Base-by-base conservation (phyloP, 2,888 invertebrate genomes). In the Tuta absoluta region DNA sequence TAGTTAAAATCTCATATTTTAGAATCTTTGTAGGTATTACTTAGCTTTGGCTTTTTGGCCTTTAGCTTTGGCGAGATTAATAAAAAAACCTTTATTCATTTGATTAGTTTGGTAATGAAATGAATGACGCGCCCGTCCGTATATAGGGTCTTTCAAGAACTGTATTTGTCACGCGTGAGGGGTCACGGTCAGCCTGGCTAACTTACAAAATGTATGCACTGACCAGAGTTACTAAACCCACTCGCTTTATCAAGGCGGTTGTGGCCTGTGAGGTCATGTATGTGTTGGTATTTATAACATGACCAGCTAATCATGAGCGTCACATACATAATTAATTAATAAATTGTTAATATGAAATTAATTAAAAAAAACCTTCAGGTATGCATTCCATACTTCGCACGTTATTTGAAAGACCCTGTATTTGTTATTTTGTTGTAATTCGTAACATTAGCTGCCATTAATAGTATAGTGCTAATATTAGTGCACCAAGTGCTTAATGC, bases 121-220 rank as follows among this genome's bases (percentile, higher is more conserved):
- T 33, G 33, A 33, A 68, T 64, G 71, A 72, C 69, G 75, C 72
- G 76, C 78, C 80, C 78, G 81, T 80, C 80, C 81, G 75, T 71
- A 59, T 63, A 65, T 23, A 68, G 71, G 51, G 70, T 77, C 53
- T 49, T 48, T 67, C 51, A 23, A 23, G 63, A 51, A 59, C 7
- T 17, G 41, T 21, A 5, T 51, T n/a, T 17, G n/a, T 17, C 4
- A 45, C 14, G n/a, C 2, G n/a, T 17, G 5, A n/a, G 33, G 33
- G 8, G n/a, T n/a, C n/a, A n/a, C n/a, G 2, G 28, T 28, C 28
- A 28, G 28, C n/a, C n/a, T n/a, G n/a, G n/a, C n/a, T n/a, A 28
- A 28, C 28, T 28, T 28, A 28, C 28, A 28, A 28, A 2, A 28
- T 4, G 28, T 28, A 28, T 28, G 28, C n/a, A 5, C 28, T 28